Conservation (phyloP, 2,888 invertebrate species). For the Campoplex nolae region DNA sequence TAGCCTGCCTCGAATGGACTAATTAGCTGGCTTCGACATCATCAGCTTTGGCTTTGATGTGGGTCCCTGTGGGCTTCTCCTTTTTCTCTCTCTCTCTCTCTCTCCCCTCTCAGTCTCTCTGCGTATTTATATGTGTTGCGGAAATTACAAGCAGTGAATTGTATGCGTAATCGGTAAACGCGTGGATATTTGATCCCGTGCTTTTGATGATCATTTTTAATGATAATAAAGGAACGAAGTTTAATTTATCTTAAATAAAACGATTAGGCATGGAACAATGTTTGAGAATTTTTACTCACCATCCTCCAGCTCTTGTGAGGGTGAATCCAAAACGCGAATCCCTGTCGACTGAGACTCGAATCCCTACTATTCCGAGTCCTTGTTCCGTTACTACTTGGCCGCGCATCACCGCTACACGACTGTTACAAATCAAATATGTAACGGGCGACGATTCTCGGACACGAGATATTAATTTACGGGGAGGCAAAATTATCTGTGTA, state of each 20-base stretch:
- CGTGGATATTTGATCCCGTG: constrained; percentile 16
- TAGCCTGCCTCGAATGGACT: constrained; percentile 75
- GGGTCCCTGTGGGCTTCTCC: constrained; percentile 61
- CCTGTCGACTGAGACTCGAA: constrained; percentile 97
- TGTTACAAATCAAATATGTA: constrained; percentile 86
- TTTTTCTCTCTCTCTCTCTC: constrained; percentile 69
- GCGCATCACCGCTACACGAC: constrained; percentile 99
- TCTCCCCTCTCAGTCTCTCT: constrained; percentile 36
- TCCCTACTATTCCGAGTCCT: constrained; percentile 98
- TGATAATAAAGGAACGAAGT: background rate
- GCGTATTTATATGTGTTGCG: constrained; percentile 71
- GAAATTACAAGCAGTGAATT: constrained; percentile 72
- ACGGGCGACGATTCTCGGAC: constrained; percentile 63
- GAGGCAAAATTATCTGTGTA: constrained; percentile 24
- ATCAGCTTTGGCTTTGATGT: constrained; percentile 80
- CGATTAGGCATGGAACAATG: background rate
- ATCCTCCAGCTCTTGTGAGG: constrained; percentile 95
- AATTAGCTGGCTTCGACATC: constrained; percentile 81
- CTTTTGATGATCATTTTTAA: constrained; percentile 9
- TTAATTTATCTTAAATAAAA: background rate
- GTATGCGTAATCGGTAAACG: background rate
- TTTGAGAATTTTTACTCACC: constrained; percentile 89
- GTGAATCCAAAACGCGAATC: constrained; percentile 99
- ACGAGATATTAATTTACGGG: constrained; percentile 59
- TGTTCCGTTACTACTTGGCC: constrained; percentile 98